phyloP scores from a whole-genome alignment of 1,140 invertebrate species.

The Trichonephila clavipes region DNA sequence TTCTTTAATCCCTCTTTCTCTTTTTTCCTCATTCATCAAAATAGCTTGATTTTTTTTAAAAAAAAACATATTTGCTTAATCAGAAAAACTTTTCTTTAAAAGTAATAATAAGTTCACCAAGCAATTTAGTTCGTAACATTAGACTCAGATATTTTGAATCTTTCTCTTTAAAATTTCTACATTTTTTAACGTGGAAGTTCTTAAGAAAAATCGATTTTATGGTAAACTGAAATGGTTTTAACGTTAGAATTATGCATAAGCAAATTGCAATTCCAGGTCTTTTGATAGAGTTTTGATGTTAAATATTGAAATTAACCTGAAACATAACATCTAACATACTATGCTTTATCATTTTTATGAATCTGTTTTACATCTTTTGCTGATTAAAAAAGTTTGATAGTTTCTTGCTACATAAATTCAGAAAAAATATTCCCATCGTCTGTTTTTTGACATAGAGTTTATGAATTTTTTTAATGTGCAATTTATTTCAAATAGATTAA shows the following conservation, averaged over 20 bases:
- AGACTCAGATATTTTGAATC: no score
- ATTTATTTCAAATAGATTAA: no score
- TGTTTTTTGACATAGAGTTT: no score
- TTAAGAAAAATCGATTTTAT: slow-evolving; percentile 34
- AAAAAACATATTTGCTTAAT: no score
- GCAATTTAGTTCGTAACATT: no score
- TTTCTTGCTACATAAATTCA: not conserved
- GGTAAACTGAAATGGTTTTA: not conserved
- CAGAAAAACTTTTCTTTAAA: no score
- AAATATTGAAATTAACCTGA: not conserved
- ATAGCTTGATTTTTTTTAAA: no score
- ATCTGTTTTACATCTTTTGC: not conserved
- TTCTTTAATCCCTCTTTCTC: no score
- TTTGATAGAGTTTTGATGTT: not conserved
- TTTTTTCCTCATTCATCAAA: no score
- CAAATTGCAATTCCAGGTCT: not conserved
- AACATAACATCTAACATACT: not conserved
- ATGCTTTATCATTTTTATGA: not conserved
- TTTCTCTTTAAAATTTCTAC: not conserved
- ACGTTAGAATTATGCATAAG: slow-evolving; percentile 24
- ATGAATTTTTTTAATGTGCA: no score
- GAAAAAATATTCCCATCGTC: no score
- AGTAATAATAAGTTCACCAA: no score
- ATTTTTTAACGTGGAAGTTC: not conserved
- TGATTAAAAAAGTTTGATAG: not conserved